Evolutionary conservation across 2,888 invertebrate genomes (phyloP), one percentile per base, ranked within the genome.

Genomic region (Sarcophaga subvicina): DNA sequence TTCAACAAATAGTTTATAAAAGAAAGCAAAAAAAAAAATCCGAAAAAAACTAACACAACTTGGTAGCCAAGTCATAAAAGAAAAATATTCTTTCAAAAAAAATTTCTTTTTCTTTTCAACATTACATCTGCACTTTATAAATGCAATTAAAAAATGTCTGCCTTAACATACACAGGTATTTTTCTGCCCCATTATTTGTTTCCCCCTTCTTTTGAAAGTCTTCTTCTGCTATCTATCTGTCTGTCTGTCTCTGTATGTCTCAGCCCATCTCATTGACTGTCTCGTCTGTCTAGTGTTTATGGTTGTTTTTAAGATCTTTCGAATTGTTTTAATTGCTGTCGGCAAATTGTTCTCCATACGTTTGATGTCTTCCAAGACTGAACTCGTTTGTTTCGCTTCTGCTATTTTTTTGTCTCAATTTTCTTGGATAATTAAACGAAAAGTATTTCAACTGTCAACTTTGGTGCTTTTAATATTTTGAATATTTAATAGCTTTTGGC

Each of bases 291-390:
- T 72, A 45, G 59, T 76, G 54, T n/a, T 71, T 78, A 62, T 60
- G 45, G 20, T 66, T 71, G 54, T 47, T 72, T 79, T 79, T 78
- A 63, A 54, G 20, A 63, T 17, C n/a, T 79, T 47, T 63, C 10
- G 25, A 54, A 59, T 79, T 77, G 22, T 73, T 69, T 37, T 80
- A 80, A 76, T 80, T 80, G 76, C 70, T 77, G 80, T 64, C 80
- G 84, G 80, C 71, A 54, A 54, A 54, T 54, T 54, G 54, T 77
- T 72, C 66, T 62, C 17, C 17, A 67, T 12, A 62, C 76, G 83
- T 85, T 85, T 85, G 80, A 85, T 80, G 71, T 80, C 71, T 76
- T 84, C 10, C 4, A 80, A 76, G 80, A 71, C 78, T 54, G 54
- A 14, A 1, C 17, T 54, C 54, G 12, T 54, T 54, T 49, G 49